A percentile compares a stretch with the other conserved stretches of the same genome.
phyloP scores from a whole-genome alignment of 2,888 invertebrate genomes.

The Platycheirus albimanus region DNA sequence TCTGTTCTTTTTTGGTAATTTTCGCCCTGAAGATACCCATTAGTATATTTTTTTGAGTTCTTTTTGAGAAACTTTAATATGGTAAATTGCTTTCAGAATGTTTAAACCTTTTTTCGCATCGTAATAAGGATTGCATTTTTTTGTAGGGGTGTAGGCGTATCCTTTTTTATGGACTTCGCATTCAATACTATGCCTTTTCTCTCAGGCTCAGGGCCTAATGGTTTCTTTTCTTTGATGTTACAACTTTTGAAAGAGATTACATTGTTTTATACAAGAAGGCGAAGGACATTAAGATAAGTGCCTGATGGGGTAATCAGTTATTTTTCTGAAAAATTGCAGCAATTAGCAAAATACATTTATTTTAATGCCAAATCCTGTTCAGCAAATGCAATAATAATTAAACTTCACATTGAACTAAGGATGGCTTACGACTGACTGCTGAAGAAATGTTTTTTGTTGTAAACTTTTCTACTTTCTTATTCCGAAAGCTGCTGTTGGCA shows the following conservation, averaged over 20 bases:
- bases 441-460: too few relatives aligned
- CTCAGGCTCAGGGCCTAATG: conserved; percentile 6
- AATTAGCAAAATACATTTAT: conserved; percentile 56
- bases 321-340: conserved; percentile 42
- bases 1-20: neutral
- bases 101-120: neutral
- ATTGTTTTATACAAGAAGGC: conserved; percentile 35
- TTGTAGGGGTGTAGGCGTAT: neutral
- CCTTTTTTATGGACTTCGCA: conserved; percentile 4
- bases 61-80: conserved; percentile 28
- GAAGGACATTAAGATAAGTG: conserved; percentile 26
- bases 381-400: conserved; percentile 29
- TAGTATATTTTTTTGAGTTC: conserved; percentile 40
- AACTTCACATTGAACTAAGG: neutral
- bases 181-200: conserved; percentile 4
- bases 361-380: conserved; percentile 30
- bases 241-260: conserved; percentile 61
- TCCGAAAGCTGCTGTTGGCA: too few relatives aligned
- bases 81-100: conserved; percentile 50
- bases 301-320: neutral
- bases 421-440: too few relatives aligned
- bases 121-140: neutral
- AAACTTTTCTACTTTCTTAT: too few relatives aligned
- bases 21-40: conserved; percentile 38
- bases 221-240: conserved; percentile 60